Evolutionary conservation across 23 tunicate species (phyloP).

Genomic region (Styela plicata): DNA sequence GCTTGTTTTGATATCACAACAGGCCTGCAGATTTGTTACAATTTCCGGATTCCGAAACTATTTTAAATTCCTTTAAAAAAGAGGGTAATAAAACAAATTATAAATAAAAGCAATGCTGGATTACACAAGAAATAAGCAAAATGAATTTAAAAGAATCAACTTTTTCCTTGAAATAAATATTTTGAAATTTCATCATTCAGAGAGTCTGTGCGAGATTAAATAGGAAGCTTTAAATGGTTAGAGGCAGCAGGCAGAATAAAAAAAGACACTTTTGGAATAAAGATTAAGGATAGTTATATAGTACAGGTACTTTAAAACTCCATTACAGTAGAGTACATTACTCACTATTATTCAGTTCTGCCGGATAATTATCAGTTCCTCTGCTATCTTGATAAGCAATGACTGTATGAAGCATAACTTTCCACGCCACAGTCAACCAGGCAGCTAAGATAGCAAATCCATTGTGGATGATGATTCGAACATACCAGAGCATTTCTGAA

Average conservation of each 20-base stretch:
- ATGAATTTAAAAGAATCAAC: too few relatives aligned
- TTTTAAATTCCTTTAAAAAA: too few relatives aligned
- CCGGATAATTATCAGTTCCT: slow-evolving; percentile 8
- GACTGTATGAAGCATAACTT: slow-evolving; percentile 33
- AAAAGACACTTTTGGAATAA: too few relatives aligned
- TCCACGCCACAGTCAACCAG: slow-evolving; percentile 39
- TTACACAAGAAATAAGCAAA: too few relatives aligned
- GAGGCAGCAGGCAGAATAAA: too few relatives aligned
- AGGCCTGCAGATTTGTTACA: too few relatives aligned
- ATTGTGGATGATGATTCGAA: slow-evolving; percentile 53
- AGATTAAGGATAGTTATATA: not conserved
- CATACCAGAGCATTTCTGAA: slow-evolving; percentile 49
- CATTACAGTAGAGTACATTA: not conserved
- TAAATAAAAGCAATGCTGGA: too few relatives aligned
- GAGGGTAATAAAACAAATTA: too few relatives aligned
- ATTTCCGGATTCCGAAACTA: too few relatives aligned
- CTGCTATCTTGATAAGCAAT: slow-evolving; percentile 52
- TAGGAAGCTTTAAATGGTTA: not conserved
- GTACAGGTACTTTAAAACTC: not conserved
- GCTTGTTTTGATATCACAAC: too few relatives aligned
- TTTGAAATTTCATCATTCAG: too few relatives aligned
- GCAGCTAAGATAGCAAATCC: slow-evolving; percentile 45
- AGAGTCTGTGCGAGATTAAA: not conserved
- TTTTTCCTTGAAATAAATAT: too few relatives aligned
- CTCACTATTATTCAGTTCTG: slow-evolving; percentile 21